Percentiles rank a stretch among this genome's conserved stretches.
These are phyloP conservation scores for Leiothrix lutea DNA, from an alignment of 2,113 vertebrate species.

Conservation along the genomic window DNA sequence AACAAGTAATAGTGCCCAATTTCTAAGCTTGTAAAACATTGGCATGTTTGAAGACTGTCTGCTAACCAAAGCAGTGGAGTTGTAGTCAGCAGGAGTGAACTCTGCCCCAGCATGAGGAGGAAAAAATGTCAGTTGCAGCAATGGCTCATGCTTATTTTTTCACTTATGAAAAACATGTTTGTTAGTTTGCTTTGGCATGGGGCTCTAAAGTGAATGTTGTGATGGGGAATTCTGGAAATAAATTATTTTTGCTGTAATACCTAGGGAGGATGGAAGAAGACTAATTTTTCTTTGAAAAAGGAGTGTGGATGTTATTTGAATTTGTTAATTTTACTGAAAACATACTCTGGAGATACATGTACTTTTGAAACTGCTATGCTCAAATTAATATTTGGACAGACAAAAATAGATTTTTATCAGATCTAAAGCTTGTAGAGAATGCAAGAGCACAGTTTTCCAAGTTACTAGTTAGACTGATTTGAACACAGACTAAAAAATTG, in stretches of 20 bases:
- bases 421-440: neutral
- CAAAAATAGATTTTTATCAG: neutral
- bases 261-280: neutral
- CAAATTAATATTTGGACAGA: neutral
- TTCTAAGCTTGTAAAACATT: neutral
- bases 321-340: neutral
- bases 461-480: neutral
- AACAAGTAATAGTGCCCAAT: neutral
- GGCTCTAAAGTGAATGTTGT: neutral
- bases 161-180: neutral
- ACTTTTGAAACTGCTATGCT: neutral
- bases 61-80: neutral
- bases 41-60: neutral
- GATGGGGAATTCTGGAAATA: neutral
- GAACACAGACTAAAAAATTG: neutral
- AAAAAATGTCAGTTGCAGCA: neutral
- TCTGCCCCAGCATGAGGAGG: neutral
- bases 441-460: neutral
- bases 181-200: neutral
- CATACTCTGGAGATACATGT: fast-evolving
- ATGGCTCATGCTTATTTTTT: neutral
- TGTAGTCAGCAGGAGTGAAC: neutral
- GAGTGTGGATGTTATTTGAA: neutral
- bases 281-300: neutral
- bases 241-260: neutral